Conservation (phyloP, 2,888 invertebrate species). For the Cryptocephalus moraei region DNA sequence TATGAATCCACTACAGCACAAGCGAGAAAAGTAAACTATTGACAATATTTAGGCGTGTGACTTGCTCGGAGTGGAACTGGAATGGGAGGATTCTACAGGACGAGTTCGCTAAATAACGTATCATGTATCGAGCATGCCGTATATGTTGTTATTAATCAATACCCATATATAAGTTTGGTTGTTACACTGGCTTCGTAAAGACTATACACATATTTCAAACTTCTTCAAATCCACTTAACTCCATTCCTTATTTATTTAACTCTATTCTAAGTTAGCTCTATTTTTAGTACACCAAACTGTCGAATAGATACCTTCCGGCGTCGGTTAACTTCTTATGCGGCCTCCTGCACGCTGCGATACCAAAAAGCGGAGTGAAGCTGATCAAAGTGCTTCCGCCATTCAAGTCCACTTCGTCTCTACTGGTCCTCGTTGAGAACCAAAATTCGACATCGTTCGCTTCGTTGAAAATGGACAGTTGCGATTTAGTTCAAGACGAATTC, state of each 20-base stretch:
- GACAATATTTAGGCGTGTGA: too few relatives aligned
- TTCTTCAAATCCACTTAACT: too few relatives aligned
- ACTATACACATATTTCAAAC: too few relatives aligned
- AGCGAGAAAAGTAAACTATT: too few relatives aligned
- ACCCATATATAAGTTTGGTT: too few relatives aligned
- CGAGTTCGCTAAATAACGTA: too few relatives aligned
- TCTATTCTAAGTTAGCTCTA: neutral
- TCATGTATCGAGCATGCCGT: too few relatives aligned
- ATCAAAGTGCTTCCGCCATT: conserved; percentile 62
- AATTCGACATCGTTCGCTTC: conserved; percentile 4
- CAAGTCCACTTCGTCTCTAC: conserved; percentile 37
- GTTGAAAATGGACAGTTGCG: conserved; percentile 44
- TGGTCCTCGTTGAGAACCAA: conserved; percentile 40
- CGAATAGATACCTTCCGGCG: conserved; percentile 73
- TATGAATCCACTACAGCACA: too few relatives aligned
- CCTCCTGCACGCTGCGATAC: conserved; percentile 59
- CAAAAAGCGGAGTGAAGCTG: conserved; percentile 48
- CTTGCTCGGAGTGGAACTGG: too few relatives aligned
- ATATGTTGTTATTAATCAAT: too few relatives aligned
- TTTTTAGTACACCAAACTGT: conserved; percentile 56
- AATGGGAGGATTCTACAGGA: too few relatives aligned
- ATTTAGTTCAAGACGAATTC: conserved; percentile 45
- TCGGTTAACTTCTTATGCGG: conserved; percentile 71
- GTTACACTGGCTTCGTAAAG: too few relatives aligned
- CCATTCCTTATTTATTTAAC: neutral